Percentiles rank a stretch among this genome's conserved stretches.
Evolutionary conservation across 1,140 invertebrate genomes (phyloP).

Genomic region (Hormaphis cornu): DNA sequence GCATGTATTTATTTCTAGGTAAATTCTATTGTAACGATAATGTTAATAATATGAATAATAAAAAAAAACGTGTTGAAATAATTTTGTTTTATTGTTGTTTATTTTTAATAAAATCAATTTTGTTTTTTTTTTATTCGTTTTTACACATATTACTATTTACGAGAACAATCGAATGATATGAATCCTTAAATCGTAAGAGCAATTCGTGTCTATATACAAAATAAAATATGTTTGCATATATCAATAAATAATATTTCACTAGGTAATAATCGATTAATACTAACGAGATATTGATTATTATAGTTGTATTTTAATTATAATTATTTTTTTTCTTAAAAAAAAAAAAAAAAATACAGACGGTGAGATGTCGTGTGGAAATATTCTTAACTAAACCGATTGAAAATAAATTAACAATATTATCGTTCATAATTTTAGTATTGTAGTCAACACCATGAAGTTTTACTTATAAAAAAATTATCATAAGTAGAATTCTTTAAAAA

Average conservation of each 20-base stretch:
- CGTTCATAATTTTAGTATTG: neutral
- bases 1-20: neutral
- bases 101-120: slow-evolving; percentile 30
- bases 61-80: neutral
- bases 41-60: slow-evolving; percentile 41
- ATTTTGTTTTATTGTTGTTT: slow-evolving; percentile 25
- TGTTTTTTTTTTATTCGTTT: slow-evolving; percentile 11
- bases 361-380: slow-evolving; percentile 27
- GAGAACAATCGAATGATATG: slow-evolving; percentile 32
- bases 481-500: slow-evolving; percentile 44
- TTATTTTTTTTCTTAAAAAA: neutral
- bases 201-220: slow-evolving; percentile 32
- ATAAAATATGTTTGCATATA: slow-evolving; percentile 29
- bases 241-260: slow-evolving; percentile 31
- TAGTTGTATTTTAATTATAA: slow-evolving; percentile 26
- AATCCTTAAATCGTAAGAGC: slow-evolving; percentile 32
- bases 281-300: slow-evolving; percentile 31
- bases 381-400: slow-evolving; percentile 21
- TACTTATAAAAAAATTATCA: slow-evolving; percentile 13
- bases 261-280: slow-evolving; percentile 30
- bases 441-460: slow-evolving; percentile 14
- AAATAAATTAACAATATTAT: slow-evolving; percentile 24
- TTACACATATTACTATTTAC: slow-evolving; percentile 30
- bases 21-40: neutral
- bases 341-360: slow-evolving; percentile 19